phyloP scores from a whole-genome alignment of 2,113 vertebrate genomes.

The Fulmarus glacialis region DNA sequence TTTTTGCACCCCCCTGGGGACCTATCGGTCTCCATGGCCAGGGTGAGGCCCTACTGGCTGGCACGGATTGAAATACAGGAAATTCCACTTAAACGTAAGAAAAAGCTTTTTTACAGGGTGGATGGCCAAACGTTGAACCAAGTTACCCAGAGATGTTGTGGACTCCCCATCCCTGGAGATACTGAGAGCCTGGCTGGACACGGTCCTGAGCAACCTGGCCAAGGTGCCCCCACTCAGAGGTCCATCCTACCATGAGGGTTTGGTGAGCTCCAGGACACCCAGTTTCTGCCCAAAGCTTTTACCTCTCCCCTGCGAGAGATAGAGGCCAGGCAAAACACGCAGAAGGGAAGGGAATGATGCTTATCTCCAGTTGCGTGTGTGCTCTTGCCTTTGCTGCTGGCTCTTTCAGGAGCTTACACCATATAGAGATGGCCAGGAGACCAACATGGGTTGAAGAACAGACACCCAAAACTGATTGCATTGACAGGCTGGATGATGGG shows the following conservation, averaged over 20 bases:
- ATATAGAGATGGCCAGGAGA: fast-evolving
- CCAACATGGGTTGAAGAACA: not conserved
- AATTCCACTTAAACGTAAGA: not conserved
- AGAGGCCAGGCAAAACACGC: not conserved
- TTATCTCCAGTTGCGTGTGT: fast-evolving
- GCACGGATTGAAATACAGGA: fast-evolving
- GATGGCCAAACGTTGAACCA: fast-evolving
- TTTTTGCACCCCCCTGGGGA: not conserved
- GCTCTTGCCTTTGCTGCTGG: not conserved
- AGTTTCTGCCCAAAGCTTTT: not conserved
- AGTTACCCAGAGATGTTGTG: not conserved
- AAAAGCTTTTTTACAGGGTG: fast-evolving
- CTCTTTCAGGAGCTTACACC: not conserved
- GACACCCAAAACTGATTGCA: not conserved
- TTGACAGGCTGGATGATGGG: not conserved
- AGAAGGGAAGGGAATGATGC: not conserved
- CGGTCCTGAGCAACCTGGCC: not conserved
- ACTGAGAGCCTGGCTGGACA: not conserved
- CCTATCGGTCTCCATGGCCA: fast-evolving
- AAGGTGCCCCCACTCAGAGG: not conserved
- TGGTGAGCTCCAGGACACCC: not conserved
- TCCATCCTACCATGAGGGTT: not conserved
- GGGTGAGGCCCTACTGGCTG: not conserved
- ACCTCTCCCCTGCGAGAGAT: not conserved
- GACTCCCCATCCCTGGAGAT: not conserved